phyloP scores from a whole-genome alignment of 2,797 vertebrate genomes.

The Microctenopoma steveboyesi region DNA sequence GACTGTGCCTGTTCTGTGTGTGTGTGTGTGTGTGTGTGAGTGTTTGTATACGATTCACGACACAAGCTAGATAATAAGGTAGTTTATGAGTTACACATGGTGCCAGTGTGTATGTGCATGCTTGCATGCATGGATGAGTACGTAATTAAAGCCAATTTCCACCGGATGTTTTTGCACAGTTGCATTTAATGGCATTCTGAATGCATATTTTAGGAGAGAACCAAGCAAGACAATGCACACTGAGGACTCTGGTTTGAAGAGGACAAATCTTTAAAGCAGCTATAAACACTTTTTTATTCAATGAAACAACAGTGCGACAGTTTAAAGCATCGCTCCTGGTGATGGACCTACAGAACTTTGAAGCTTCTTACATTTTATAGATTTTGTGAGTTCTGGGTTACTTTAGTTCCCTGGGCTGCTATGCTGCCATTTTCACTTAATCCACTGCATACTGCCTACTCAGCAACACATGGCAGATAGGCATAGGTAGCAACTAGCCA shows the following conservation, averaged over 20 bases:
- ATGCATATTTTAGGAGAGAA: conserved; percentile 20
- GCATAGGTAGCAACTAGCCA: neutral
- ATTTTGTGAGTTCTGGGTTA: neutral
- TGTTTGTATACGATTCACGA: conserved; percentile 22
- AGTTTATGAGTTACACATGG: conserved; percentile 42
- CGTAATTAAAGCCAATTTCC: conserved; percentile 43
- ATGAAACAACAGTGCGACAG: neutral
- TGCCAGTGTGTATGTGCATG: conserved; percentile 17
- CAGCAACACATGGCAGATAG: neutral
- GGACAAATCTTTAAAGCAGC: neutral
- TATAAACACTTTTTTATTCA: neutral
- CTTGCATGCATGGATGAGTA: conserved; percentile 16
- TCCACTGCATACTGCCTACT: neutral
- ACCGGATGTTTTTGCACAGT: conserved; percentile 25
- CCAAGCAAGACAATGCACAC: conserved; percentile 4
- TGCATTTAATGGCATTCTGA: conserved; percentile 26
- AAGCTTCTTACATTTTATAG: neutral
- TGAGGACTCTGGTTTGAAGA: neutral
- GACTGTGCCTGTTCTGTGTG: conserved; percentile 50
- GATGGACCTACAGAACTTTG: neutral
- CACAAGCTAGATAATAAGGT: conserved; percentile 34
- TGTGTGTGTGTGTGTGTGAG: conserved; percentile 19
- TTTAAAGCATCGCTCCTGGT: neutral
- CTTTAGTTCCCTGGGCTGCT: neutral
- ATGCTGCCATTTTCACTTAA: neutral